Evolutionary conservation across 2,888 invertebrate genomes (phyloP).

Genomic region (Falcaria lacertinaria): DNA sequence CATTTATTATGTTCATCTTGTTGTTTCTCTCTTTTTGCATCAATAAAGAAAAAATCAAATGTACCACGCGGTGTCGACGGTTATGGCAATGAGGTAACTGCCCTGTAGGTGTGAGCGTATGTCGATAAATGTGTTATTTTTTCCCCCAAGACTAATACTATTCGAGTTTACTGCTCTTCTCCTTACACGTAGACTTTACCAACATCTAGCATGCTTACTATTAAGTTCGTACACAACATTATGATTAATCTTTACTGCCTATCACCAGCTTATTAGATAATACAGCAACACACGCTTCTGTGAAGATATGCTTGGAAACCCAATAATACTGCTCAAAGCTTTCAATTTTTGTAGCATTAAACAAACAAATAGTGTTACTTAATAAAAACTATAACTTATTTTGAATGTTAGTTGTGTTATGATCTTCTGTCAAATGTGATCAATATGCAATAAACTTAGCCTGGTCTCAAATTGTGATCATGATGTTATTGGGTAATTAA

Average conservation of each 20-base stretch:
- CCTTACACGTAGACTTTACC: conserved; percentile 42
- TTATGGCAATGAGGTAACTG: conserved; percentile 94
- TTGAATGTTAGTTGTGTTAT: too few species aligned
- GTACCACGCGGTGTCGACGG: conserved; percentile 97
- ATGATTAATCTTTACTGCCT: conserved; percentile 19
- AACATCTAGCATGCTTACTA: conserved; percentile 41
- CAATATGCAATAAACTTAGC: too few species aligned
- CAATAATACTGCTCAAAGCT: conserved; percentile 28
- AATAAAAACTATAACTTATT: too few species aligned
- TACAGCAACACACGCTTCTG: conserved; percentile 17
- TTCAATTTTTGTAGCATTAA: conserved; percentile 28
- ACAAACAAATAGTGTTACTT: too few species aligned
- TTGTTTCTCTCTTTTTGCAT: conserved; percentile 81
- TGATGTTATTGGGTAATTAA: too few species aligned
- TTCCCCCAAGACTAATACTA: conserved; percentile 35
- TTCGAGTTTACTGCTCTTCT: conserved; percentile 36
- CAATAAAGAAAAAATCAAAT: conserved; percentile 91
- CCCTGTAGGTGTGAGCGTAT: conserved; percentile 69
- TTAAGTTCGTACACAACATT: conserved; percentile 19
- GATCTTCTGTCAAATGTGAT: too few species aligned
- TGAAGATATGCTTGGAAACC: conserved; percentile 25
- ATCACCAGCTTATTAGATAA: conserved; percentile 37
- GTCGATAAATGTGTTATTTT: conserved; percentile 48
- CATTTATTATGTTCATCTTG: conserved; percentile 69
- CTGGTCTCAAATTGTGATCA: too few species aligned